Evolutionary conservation across 1,140 invertebrate genomes (phyloP).

Genomic region (Pollicipes pollicipes): DNA sequence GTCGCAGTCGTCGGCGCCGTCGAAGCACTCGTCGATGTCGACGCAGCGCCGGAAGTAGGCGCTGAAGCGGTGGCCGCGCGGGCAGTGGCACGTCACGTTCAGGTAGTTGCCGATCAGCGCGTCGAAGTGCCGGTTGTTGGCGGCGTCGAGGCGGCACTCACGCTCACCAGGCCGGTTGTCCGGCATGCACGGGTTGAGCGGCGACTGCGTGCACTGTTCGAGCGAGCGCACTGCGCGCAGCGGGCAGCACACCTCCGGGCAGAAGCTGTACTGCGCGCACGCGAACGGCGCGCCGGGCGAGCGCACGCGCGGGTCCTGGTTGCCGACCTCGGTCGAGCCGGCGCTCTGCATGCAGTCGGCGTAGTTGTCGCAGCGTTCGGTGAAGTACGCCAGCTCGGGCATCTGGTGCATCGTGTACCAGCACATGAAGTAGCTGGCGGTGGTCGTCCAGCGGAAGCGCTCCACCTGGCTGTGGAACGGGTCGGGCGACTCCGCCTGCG

Average conservation of each 20-base stretch:
- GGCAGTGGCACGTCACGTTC: constrained; percentile 39
- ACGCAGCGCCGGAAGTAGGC: constrained; percentile 8
- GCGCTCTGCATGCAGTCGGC: constrained; percentile 33
- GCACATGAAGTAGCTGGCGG: constrained; percentile 45
- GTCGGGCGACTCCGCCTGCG: background rate
- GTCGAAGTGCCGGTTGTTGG: constrained; percentile 33
- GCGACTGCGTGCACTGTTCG: constrained; percentile 25
- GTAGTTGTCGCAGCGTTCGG: constrained; percentile 40
- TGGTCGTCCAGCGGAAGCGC: constrained; percentile 21
- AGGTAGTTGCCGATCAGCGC: constrained; percentile 34
- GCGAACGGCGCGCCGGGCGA: constrained; percentile 32
- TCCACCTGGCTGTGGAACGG: background rate
- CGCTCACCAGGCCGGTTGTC: constrained; percentile 13
- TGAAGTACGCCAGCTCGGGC: constrained; percentile 31
- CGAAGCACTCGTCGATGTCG: constrained; percentile 8
- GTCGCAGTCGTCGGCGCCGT: constrained; percentile 7
- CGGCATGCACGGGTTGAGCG: constrained; percentile 30
- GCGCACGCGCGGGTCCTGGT: constrained; percentile 35
- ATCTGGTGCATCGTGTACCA: constrained; percentile 39
- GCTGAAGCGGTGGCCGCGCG: constrained; percentile 22
- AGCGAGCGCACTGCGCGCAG: constrained; percentile 28
- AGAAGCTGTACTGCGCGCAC: constrained; percentile 45
- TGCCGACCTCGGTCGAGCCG: constrained; percentile 21
- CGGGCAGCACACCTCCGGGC: constrained; percentile 42
- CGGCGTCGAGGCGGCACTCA: constrained; percentile 28